A percentile compares a stretch with the other conserved stretches of the same genome.
Evolutionary conservation across 2,113 vertebrate species (phyloP).

Genomic region (Noturus placidus): DNA sequence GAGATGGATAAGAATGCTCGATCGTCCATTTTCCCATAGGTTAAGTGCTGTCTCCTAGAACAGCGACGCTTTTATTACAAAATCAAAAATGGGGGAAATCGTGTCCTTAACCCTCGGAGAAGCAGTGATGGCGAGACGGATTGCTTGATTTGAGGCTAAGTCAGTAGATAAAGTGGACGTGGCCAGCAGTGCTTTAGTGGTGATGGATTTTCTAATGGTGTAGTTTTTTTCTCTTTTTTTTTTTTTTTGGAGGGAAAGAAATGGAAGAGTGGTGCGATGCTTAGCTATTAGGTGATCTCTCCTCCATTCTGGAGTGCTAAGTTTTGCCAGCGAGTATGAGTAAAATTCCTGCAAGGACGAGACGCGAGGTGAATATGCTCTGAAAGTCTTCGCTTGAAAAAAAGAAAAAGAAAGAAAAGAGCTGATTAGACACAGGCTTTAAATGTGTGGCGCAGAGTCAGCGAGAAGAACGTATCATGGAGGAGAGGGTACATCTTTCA

Average conservation of each 20-base stretch:
- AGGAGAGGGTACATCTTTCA: neutral
- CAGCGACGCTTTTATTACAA: slow-evolving; percentile 60
- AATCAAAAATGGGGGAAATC: slow-evolving; percentile 54
- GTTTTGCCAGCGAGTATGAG: neutral
- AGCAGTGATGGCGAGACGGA: slow-evolving; percentile 50
- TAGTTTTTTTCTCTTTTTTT: neutral
- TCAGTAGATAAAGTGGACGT: slow-evolving; percentile 32
- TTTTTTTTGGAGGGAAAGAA: neutral
- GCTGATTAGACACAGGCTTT: slow-evolving; percentile 14
- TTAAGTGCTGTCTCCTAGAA: slow-evolving; percentile 62
- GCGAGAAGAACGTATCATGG: neutral
- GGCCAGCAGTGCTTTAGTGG: neutral
- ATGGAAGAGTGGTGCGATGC: neutral
- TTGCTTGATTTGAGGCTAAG: slow-evolving; percentile 57
- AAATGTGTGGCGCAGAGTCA: neutral
- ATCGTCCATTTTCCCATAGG: slow-evolving; percentile 66
- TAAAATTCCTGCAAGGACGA: neutral
- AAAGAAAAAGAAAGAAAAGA: neutral
- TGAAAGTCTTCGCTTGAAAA: neutral
- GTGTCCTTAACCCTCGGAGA: slow-evolving; percentile 52
- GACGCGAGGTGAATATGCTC: neutral
- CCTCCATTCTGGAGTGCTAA: neutral
- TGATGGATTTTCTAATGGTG: slow-evolving; percentile 3
- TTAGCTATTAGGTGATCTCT: neutral
- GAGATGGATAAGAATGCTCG: slow-evolving; percentile 59